Evolutionary conservation across 2,888 invertebrate species (phyloP).

Genomic region (Omphaloscelis lunosa): DNA sequence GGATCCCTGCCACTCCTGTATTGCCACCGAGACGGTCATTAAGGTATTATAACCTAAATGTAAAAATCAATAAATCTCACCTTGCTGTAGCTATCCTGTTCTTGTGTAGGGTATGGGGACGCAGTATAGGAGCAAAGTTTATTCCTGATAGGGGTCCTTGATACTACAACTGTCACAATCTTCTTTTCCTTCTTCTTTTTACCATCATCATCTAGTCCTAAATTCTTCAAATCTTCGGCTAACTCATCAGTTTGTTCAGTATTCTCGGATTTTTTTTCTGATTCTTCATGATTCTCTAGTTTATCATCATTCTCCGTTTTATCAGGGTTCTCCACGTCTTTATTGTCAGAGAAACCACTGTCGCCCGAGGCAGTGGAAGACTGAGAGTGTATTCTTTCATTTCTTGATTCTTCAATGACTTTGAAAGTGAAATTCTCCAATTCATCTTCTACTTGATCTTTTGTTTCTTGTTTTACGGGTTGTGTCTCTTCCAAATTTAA

Average conservation of each 20-base stretch:
- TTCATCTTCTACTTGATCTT: slow-evolving; percentile 80
- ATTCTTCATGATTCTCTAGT: slow-evolving; percentile 23
- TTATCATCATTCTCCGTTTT: slow-evolving; percentile 45
- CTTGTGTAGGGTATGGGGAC: slow-evolving; percentile 46
- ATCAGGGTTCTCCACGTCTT: slow-evolving; percentile 48
- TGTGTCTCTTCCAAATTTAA: slow-evolving; percentile 58
- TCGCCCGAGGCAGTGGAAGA: slow-evolving; percentile 77
- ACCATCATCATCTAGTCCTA: slow-evolving; percentile 62
- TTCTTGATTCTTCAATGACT: slow-evolving; percentile 75
- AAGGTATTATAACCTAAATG: background rate
- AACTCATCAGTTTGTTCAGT: slow-evolving; percentile 64
- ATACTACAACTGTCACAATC: slow-evolving; percentile 69
- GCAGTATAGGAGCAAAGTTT: slow-evolving; percentile 33
- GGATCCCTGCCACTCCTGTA: background rate
- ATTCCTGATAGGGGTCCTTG: slow-evolving; percentile 68
- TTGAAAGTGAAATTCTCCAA: slow-evolving; percentile 77
- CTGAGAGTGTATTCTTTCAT: slow-evolving; percentile 78
- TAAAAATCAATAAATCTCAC: slow-evolving; percentile 16
- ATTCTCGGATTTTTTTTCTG: slow-evolving; percentile 29
- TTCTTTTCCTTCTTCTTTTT: slow-evolving; percentile 72
- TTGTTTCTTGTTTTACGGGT: slow-evolving; percentile 56
- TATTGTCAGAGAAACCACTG: slow-evolving; percentile 81
- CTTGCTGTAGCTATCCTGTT: slow-evolving; percentile 60
- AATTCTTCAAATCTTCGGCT: slow-evolving; percentile 67
- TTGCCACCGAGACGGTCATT: background rate